Evolutionary conservation across 1,140 invertebrate genomes (phyloP).

Genomic region (Papilio polyxenes): DNA sequence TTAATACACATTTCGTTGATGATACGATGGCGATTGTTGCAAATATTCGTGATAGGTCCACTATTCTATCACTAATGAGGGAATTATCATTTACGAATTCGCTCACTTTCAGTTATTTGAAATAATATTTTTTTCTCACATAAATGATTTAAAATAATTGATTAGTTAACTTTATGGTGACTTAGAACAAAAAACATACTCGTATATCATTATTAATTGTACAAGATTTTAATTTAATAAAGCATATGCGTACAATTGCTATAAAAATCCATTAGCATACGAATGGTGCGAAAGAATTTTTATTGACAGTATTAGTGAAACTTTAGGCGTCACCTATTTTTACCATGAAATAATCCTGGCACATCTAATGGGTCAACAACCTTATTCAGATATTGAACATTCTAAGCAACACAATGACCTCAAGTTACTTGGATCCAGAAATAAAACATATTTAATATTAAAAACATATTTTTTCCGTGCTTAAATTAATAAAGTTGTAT

Average conservation of each 20-base stretch:
- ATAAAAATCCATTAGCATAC: conserved; percentile 27
- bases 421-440: background rate
- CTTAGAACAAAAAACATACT: no score
- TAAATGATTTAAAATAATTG: no score
- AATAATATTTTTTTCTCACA: no score
- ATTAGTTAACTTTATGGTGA: no score
- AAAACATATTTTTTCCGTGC: background rate
- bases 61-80: no score
- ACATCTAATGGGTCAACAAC: conserved; percentile 33
- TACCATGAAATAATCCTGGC: conserved; percentile 17
- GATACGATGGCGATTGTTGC: no score
- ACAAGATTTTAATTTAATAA: conserved; percentile 8
- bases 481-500: background rate
- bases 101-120: no score
- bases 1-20: no score
- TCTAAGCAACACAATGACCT: conserved; percentile 2
- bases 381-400: conserved; percentile 8
- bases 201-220: background rate
- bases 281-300: conserved; percentile 33
- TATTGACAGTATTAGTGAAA: conserved; percentile 4
- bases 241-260: conserved; percentile 33
- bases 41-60: no score
- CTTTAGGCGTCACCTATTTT: conserved; percentile 20
- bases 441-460: background rate
- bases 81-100: no score